Conservation (phyloP, 2,113 vertebrate genomes). For the Octodon degus region DNA sequence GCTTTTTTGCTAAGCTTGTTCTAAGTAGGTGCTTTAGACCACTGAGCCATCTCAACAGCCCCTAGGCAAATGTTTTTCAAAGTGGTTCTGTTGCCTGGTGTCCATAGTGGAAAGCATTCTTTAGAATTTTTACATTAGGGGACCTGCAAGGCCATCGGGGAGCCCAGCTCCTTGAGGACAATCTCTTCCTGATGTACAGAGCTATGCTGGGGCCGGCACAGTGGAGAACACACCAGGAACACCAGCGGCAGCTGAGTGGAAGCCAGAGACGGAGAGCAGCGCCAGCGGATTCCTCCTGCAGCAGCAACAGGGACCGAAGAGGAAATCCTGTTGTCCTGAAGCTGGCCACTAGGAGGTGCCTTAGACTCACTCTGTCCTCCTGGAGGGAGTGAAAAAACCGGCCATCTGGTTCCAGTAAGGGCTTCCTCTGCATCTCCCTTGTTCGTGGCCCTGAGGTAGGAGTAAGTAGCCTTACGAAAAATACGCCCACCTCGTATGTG, state of each 20-base stretch:
- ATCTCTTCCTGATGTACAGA: not conserved
- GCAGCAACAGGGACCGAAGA: too few species aligned
- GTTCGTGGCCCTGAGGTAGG: not conserved
- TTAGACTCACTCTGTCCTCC: not conserved
- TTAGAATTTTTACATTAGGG: not conserved
- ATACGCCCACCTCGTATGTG: too few species aligned
- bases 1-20: too few species aligned
- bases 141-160: not conserved
- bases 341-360: slow-evolving; percentile 59
- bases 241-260: not conserved
- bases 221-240: not conserved
- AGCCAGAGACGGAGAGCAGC: not conserved
- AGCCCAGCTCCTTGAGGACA: not conserved
- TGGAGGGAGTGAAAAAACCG: not conserved
- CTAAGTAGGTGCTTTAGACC: too few species aligned
- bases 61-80: not conserved
- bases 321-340: not conserved
- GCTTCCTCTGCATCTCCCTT: not conserved
- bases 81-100: not conserved
- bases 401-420: not conserved
- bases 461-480: slow-evolving; percentile 4
- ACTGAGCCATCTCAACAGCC: too few species aligned
- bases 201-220: not conserved
- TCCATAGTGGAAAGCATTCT: not conserved
- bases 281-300: fast-evolving